A percentile compares a stretch with the other conserved stretches of the same genome.
Evolutionary conservation across 53 echinoderm and acorn worm species (phyloP).

Genomic region (Stichopus horrens): DNA sequence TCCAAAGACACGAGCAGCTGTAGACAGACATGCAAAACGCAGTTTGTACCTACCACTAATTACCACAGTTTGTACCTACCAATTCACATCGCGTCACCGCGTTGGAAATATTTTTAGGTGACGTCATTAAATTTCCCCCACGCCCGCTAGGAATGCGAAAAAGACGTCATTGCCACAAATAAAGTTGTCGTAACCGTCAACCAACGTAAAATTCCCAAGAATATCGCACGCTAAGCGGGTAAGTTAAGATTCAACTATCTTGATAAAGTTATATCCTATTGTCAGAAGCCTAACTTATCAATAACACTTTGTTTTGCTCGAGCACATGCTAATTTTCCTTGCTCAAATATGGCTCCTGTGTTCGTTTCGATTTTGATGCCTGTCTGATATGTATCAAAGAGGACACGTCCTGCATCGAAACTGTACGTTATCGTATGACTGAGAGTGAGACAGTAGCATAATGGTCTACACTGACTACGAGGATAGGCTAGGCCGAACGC

Average conservation of each 20-base stretch:
- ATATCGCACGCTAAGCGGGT: constrained; percentile 58
- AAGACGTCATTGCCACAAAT: constrained; percentile 57
- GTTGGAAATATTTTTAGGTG: constrained; percentile 25
- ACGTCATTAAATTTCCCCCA: constrained; percentile 43
- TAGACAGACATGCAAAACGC: neutral
- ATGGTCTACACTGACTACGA: no score
- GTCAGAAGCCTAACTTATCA: neutral
- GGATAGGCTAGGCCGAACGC: no score
- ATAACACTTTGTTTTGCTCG: neutral
- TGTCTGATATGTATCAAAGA: neutral
- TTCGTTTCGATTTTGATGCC: neutral
- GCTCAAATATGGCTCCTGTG: constrained; percentile 1
- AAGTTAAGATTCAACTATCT: constrained; percentile 44
- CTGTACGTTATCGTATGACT: neutral
- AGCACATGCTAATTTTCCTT: neutral
- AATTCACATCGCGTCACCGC: neutral
- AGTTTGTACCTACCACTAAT: neutral
- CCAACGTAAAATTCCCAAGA: constrained; percentile 63
- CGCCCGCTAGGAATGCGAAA: constrained; percentile 28
- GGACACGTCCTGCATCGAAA: neutral
- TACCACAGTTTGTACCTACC: neutral
- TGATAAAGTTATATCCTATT: neutral
- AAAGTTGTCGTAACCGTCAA: constrained; percentile 79
- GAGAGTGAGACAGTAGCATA: no score
- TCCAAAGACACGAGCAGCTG: no score